phyloP scores from a whole-genome alignment of 2,113 vertebrate genomes.

The Stegostoma tigrinum region DNA sequence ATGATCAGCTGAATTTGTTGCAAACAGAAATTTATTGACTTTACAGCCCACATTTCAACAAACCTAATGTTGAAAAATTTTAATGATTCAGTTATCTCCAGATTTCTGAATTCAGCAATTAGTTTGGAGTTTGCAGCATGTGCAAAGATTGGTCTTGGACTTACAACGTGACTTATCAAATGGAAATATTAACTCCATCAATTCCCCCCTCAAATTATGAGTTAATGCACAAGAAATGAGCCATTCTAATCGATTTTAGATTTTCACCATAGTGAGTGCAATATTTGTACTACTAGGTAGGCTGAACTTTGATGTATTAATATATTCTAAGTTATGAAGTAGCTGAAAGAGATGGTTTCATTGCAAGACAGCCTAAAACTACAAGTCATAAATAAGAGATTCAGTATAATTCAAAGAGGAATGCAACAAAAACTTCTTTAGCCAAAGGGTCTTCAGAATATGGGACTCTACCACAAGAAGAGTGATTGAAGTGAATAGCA shows the following conservation, averaged over 20 bases:
- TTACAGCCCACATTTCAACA: not conserved
- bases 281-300: not conserved
- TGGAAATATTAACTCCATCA: not conserved
- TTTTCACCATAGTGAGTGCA: not conserved
- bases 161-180: not conserved
- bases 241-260: not conserved
- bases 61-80: not conserved
- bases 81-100: not conserved
- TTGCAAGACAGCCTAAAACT: too few relatives aligned
- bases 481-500: not conserved
- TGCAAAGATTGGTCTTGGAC: not conserved
- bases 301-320: too few relatives aligned
- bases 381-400: not conserved
- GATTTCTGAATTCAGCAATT: not conserved
- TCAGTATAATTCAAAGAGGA: not conserved
- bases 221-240: not conserved
- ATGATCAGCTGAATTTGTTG: not conserved
- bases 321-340: too few relatives aligned
- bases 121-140: not conserved
- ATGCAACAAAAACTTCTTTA: too few relatives aligned
- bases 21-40: not conserved
- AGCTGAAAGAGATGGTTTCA: too few relatives aligned
- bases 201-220: not conserved
- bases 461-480: not conserved
- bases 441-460: not conserved